These are phyloP conservation scores for Copidosoma aretas DNA, from an alignment of 2,888 invertebrate genomes.

Conservation along the genomic window DNA sequence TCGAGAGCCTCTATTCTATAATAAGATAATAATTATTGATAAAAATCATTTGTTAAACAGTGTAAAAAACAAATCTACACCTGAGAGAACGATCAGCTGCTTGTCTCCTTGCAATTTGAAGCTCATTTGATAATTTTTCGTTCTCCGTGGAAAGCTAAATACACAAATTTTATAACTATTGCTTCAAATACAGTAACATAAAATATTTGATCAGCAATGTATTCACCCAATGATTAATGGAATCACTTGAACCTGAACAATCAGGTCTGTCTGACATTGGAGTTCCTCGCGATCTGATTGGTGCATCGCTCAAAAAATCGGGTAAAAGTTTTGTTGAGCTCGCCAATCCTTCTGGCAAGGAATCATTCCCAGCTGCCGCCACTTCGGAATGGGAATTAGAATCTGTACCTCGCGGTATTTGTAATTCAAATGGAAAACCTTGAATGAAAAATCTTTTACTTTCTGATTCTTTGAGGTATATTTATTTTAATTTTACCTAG, in stretches of 20 bases:
- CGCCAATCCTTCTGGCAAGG: conserved; percentile 53
- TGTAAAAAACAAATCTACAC: conserved; percentile 44
- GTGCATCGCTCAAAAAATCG: conserved; percentile 76
- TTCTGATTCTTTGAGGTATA: background rate
- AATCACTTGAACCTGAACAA: conserved; percentile 44
- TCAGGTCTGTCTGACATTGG: conserved; percentile 46
- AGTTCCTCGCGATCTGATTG: conserved; percentile 64
- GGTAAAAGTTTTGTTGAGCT: conserved; percentile 69
- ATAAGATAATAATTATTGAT: conserved; percentile 34
- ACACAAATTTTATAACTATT: background rate
- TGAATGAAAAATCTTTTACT: conserved; percentile 2
- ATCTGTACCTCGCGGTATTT: conserved; percentile 47
- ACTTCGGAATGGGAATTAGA: background rate
- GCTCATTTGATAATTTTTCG: conserved; percentile 66
- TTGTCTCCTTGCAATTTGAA: conserved; percentile 66
- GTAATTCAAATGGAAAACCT: conserved; percentile 57
- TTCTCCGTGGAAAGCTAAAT: conserved; percentile 58
- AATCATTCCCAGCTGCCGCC: conserved; percentile 36
- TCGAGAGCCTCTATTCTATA: conserved; percentile 66
- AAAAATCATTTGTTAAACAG: conserved; percentile 13
- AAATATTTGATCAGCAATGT: background rate
- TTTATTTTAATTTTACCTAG: conserved; percentile 43
- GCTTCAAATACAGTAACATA: background rate
- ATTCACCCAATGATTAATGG: conserved; percentile 43
- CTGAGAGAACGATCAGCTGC: conserved; percentile 64